A percentile compares a stretch with the other conserved stretches of the same genome.
phyloP scores from a whole-genome alignment of 2,888 invertebrate genomes.

The Dryobota labecula region DNA sequence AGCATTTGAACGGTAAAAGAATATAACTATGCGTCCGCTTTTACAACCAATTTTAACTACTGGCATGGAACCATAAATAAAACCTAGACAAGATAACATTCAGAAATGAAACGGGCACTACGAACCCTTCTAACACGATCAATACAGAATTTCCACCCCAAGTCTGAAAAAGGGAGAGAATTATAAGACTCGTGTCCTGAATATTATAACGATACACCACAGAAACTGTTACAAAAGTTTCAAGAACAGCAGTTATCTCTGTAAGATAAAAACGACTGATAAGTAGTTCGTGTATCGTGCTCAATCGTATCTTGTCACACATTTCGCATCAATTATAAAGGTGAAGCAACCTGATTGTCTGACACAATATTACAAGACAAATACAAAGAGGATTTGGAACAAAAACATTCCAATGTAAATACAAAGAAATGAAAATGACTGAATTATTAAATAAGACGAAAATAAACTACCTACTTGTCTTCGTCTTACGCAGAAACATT shows the following conservation, averaged over 20 bases:
- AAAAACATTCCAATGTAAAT: conserved; percentile 24
- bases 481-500: conserved; percentile 3
- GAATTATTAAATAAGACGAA: conserved; percentile 10
- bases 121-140: conserved; percentile 26
- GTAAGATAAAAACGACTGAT: conserved; percentile 75
- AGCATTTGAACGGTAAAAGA: conserved; percentile 21
- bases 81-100: conserved; percentile 1
- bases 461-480: conserved; percentile 12
- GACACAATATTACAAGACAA: conserved; percentile 22
- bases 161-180: conserved; percentile 19
- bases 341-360: conserved; percentile 52
- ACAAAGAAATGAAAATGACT: conserved; percentile 32
- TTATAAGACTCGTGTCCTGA: conserved; percentile 43
- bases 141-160: conserved; percentile 31
- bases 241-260: conserved; percentile 72
- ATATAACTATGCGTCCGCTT: conserved; percentile 16
- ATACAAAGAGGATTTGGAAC: conserved; percentile 21
- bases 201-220: conserved; percentile 25
- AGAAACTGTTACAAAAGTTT: conserved; percentile 63
- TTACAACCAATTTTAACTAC: conserved; percentile 5
- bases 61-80: not conserved
- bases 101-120: conserved; percentile 1
- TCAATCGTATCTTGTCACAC: conserved; percentile 72
- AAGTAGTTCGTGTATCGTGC: conserved; percentile 70
- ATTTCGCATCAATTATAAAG: conserved; percentile 67